A percentile compares a stretch with the other conserved stretches of the same genome.
These are phyloP conservation scores for Nebria ingens DNA, from an alignment of 1,140 invertebrate species.

Conservation along the genomic window DNA sequence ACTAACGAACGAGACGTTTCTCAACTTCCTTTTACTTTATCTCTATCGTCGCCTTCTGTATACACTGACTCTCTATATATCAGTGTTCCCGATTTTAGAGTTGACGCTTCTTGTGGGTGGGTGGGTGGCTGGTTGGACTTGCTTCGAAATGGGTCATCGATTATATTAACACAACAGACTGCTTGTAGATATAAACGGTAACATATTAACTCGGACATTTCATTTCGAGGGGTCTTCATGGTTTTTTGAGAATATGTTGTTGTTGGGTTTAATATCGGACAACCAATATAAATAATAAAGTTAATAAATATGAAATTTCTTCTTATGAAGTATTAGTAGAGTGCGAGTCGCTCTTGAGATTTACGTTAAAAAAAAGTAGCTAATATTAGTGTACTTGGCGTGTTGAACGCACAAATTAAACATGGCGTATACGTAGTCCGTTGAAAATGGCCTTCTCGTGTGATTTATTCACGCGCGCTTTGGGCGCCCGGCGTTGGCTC, in stretches of 20 bases:
- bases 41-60: neutral
- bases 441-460: neutral
- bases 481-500: neutral
- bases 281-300: no score
- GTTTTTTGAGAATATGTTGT: no score
- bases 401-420: conserved; percentile 1
- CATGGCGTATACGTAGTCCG: conserved; percentile 2
- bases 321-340: no score
- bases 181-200: no score
- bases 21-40: neutral
- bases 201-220: no score
- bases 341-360: neutral
- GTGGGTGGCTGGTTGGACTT: no score
- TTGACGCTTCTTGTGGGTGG: neutral
- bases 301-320: no score
- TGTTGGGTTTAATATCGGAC: no score
- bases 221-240: no score
- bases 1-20: neutral
- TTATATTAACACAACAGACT: no score
- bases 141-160: neutral
- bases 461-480: neutral
- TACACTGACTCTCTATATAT: no score
- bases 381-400: conserved; percentile 4
- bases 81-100: neutral
- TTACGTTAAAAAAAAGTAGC: neutral